phyloP scores from a whole-genome alignment of 2,113 vertebrate genomes.

The Muscicapa adusta region DNA sequence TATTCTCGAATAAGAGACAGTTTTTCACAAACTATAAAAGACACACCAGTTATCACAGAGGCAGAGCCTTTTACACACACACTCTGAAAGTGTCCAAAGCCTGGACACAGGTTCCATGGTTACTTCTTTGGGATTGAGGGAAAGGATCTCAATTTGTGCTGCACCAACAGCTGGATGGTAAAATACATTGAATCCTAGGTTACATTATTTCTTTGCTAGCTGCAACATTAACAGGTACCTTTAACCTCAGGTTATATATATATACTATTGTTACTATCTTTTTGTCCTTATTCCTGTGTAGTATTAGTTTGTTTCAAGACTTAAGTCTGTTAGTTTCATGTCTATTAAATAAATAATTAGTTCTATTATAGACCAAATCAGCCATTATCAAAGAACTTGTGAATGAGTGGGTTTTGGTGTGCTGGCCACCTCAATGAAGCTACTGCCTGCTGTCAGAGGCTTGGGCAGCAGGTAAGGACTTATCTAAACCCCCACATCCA shows the following conservation, averaged over 20 bases:
- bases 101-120: background rate
- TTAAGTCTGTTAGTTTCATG: background rate
- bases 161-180: background rate
- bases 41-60: fast-evolving
- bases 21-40: background rate
- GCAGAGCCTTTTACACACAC: background rate
- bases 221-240: background rate
- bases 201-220: background rate
- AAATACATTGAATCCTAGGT: background rate
- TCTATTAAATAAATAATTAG: background rate
- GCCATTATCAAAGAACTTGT: background rate
- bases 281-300: background rate
- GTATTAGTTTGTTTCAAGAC: background rate
- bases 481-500: background rate
- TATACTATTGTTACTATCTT: background rate
- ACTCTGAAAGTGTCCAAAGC: background rate
- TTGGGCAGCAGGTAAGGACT: background rate
- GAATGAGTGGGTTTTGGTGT: background rate
- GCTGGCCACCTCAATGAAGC: background rate
- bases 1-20: background rate
- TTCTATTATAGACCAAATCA: background rate
- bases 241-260: background rate
- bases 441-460: background rate
- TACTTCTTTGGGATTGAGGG: background rate
- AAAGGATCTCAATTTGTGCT: background rate